These are phyloP conservation scores for Columba janthina DNA, from an alignment of 2,113 vertebrate genomes.

Conservation along the genomic window DNA sequence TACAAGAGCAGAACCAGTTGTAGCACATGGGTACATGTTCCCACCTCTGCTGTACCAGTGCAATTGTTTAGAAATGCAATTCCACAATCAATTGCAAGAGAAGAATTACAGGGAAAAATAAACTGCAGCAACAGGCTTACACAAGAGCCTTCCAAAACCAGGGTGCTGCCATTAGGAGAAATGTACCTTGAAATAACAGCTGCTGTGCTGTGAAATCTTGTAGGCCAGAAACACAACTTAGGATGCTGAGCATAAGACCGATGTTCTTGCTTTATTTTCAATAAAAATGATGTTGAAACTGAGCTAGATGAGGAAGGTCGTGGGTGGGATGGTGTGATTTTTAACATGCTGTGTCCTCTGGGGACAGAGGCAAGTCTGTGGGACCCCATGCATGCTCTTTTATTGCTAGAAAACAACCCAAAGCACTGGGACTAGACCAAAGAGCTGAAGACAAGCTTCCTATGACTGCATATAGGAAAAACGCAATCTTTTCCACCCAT, in stretches of 20 bases:
- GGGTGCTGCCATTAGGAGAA: not conserved
- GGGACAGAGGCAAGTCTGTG: not conserved
- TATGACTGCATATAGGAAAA: not conserved
- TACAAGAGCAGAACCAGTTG: not conserved
- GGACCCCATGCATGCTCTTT: not conserved
- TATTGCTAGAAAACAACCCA: not conserved
- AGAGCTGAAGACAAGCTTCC: not conserved
- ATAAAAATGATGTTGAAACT: not conserved
- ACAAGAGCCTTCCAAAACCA: not conserved
- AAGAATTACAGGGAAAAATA: not conserved
- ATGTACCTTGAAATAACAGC: not conserved
- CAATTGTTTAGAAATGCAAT: not conserved
- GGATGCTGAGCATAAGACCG: not conserved
- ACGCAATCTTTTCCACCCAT: not conserved
- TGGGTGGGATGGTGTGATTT: not conserved
- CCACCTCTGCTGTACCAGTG: not conserved
- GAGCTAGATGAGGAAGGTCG: not conserved
- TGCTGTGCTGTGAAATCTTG: not conserved
- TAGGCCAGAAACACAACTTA: not conserved
- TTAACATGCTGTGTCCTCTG: not conserved
- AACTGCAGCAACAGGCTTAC: fast-evolving
- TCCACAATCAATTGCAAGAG: not conserved
- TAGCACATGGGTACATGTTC: not conserved
- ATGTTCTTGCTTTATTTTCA: not conserved
- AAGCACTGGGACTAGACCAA: not conserved